A percentile compares a stretch with the other conserved stretches of the same genome.
These are phyloP conservation scores for Eudemis profundana DNA, from an alignment of 2,888 invertebrate species.

Conservation along the genomic window DNA sequence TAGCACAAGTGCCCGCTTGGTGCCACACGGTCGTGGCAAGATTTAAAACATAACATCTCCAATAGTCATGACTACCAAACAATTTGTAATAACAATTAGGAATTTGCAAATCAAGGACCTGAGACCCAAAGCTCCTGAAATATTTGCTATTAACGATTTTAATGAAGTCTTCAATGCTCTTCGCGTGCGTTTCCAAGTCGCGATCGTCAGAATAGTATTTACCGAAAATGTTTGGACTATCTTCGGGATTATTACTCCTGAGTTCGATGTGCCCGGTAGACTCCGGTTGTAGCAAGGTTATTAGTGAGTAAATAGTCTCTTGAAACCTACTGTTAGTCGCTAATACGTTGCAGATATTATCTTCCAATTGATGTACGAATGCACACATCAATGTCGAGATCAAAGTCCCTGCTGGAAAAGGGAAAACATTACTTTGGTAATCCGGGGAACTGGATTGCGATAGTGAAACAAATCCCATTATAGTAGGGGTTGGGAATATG, in stretches of 20 bases:
- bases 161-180: too few species aligned
- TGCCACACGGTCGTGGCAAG: conserved; percentile 46
- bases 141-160: conserved; percentile 90
- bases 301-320: conserved; percentile 93
- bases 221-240: conserved; percentile 95
- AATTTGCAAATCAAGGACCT: too few species aligned
- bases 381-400: too few species aligned
- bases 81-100: conserved; percentile 54
- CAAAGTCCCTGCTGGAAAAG: too few species aligned
- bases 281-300: conserved; percentile 92
- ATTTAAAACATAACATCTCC: conserved; percentile 49
- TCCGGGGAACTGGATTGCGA: too few species aligned
- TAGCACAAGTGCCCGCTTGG: conserved; percentile 52
- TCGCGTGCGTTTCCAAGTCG: conserved; percentile 91
- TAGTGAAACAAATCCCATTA: too few species aligned
- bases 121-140: too few species aligned
- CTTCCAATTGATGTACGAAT: conserved; percentile 90
- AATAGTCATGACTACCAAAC: conserved; percentile 46
- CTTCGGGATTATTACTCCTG: conserved; percentile 92
- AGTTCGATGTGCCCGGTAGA: conserved; percentile 93
- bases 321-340: conserved; percentile 91
- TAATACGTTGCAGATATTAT: conserved; percentile 91
- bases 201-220: conserved; percentile 92
- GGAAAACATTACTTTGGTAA: too few species aligned
- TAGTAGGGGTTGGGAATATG: too few species aligned